Conservation (phyloP, 2,113 vertebrate genomes). For the Tachycineta bicolor region DNA sequence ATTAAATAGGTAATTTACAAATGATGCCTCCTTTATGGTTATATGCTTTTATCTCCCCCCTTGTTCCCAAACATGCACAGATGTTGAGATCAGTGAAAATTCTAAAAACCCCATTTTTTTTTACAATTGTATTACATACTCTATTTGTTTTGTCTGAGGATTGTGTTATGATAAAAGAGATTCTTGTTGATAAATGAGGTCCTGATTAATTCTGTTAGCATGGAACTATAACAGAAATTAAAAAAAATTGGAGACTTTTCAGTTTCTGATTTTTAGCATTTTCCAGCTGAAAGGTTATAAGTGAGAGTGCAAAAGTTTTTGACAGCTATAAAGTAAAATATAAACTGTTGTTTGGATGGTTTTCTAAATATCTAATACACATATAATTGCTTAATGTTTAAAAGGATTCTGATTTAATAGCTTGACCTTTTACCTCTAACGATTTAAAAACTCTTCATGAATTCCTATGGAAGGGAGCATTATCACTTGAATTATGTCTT, state of each 20-base stretch:
- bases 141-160: background rate
- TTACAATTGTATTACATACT: background rate
- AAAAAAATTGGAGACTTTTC: background rate
- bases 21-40: background rate
- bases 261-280: background rate
- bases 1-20: background rate
- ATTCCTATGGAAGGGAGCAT: background rate
- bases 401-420: background rate
- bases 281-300: background rate
- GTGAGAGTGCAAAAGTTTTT: background rate
- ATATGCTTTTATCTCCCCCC: fast-evolving
- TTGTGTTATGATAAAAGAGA: background rate
- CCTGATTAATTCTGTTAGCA: background rate
- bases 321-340: background rate
- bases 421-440: background rate
- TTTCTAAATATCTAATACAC: background rate
- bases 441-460: background rate
- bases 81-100: background rate
- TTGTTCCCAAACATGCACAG: background rate
- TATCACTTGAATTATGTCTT: background rate
- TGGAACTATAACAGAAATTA: background rate
- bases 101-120: fast-evolving
- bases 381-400: background rate
- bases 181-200: background rate
- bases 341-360: background rate